These are phyloP conservation scores for Calcarius lapponicus DNA, from an alignment of 2,797 vertebrate genomes.

Conservation along the genomic window DNA sequence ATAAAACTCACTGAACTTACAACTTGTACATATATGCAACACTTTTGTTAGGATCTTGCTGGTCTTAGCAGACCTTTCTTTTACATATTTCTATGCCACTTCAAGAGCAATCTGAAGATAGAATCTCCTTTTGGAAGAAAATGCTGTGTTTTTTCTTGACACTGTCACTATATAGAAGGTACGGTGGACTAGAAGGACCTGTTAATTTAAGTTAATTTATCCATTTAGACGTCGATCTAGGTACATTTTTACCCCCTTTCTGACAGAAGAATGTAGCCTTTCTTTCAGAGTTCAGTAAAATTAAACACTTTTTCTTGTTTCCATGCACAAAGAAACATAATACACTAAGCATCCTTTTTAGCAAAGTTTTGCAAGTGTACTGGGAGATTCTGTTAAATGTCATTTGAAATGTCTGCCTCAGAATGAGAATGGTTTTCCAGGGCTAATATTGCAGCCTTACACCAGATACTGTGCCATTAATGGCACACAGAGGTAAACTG, in stretches of 20 bases:
- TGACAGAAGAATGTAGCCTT: slow-evolving; percentile 18
- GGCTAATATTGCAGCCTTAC: not conserved
- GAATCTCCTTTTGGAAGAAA: slow-evolving; percentile 59
- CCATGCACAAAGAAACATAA: not conserved
- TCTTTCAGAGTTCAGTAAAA: slow-evolving; percentile 31
- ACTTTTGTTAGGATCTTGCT: slow-evolving; percentile 2
- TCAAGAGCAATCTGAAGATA: slow-evolving; percentile 22
- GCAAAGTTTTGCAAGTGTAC: not conserved
- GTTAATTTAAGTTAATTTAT: slow-evolving; percentile 39
- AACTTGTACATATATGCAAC: not conserved
- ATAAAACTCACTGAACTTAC: slow-evolving; percentile 19
- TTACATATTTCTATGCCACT: not conserved
- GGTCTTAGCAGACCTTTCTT: slow-evolving; percentile 25
- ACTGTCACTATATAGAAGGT: not conserved
- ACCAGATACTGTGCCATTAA: not conserved
- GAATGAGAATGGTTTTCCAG: not conserved
- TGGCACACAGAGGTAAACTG: not conserved
- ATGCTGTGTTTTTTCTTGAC: not conserved
- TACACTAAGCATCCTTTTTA: not conserved
- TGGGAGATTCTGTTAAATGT: slow-evolving; percentile 35
- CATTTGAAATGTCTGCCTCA: slow-evolving; percentile 23
- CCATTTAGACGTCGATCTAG: slow-evolving; percentile 26
- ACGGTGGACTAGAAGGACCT: slow-evolving; percentile 45
- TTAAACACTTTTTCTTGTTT: slow-evolving; percentile 1
- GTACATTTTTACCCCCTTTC: slow-evolving; percentile 10